phyloP scores from a whole-genome alignment of 1,140 invertebrate species.

The Drosophila dunni region DNA sequence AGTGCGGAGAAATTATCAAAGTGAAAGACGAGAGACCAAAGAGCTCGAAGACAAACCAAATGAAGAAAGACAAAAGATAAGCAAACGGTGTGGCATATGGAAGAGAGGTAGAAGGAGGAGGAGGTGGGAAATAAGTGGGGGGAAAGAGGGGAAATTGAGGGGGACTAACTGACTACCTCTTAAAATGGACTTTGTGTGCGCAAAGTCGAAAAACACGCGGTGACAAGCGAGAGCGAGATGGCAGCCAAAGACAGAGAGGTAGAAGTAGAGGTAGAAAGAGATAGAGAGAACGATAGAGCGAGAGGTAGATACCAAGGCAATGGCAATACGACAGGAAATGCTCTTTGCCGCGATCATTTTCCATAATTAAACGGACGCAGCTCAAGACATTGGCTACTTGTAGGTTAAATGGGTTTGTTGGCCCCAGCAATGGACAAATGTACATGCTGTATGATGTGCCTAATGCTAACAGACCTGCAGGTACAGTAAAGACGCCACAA shows the following conservation, averaged over 20 bases:
- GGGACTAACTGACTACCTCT: conserved; percentile 14
- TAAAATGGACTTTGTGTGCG: conserved; percentile 55
- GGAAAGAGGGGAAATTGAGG: background rate
- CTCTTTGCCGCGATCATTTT: conserved; percentile 76
- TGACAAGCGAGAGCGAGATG: background rate
- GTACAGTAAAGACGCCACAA: conserved; percentile 13
- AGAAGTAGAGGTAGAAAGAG: background rate
- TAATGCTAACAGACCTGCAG: conserved; percentile 1
- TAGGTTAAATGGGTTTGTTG: conserved; percentile 81
- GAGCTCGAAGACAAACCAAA: conserved; percentile 31
- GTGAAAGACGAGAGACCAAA: conserved; percentile 58
- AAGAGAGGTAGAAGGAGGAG: background rate
- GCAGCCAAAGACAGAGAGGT: background rate
- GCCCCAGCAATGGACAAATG: conserved; percentile 44
- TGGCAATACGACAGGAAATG: conserved; percentile 68
- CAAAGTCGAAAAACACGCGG: conserved; percentile 6
- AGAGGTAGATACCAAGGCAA: conserved; percentile 25
- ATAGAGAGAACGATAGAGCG: conserved; percentile 23
- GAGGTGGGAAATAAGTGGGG: background rate
- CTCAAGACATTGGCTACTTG: conserved; percentile 72
- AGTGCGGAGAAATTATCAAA: conserved; percentile 76
- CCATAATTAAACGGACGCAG: conserved; percentile 75
- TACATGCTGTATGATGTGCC: conserved; percentile 17
- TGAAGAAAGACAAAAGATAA: conserved; percentile 45
- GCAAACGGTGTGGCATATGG: conserved; percentile 36